Base-by-base conservation (phyloP, 2,888 invertebrate genomes). In the Andrena praecox region DNA sequence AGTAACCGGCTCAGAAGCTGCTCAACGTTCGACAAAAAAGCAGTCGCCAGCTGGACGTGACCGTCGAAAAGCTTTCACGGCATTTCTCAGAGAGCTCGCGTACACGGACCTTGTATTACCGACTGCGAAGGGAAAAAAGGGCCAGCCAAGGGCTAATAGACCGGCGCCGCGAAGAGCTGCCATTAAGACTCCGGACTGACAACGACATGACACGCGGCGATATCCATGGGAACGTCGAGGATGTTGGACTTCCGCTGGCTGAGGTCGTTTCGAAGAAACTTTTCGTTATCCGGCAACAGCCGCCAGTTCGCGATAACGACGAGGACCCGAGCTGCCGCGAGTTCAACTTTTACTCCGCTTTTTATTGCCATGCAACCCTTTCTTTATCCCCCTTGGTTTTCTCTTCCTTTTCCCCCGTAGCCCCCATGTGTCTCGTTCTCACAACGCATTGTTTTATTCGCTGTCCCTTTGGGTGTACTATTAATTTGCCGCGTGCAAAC, bases 171-270 rank as follows among this genome's bases (percentile, higher is more conserved):
- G 74, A 50, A 73, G 33, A 29, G 29, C 35, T 42, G 62, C 59
- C 80, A 73, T 85, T 80, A 77, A 85, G 77, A 72, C 76, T 74
- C 73, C 31, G 31, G 60, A 66, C 66, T 70, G 74, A 74, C 84
- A 73, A 74, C 80, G 72, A 72, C 59, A 60, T 35, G 71, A 69
- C 72, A 60, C 64, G 54, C 48, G 24, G 60, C 62, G 64, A 56
- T 70, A 60, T 60, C 24, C 54, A 48, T 48, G 35, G 50, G 20
- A 75, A 56, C 54, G 67, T 54, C 52, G 56, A 16, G 20, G 72
- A 56, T 48, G 42, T 60, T 8, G 56, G 42, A 48, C 29, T 42
- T 20, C 29, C 10, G 24, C 42, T 3, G 3, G 31, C 20, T 4
- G 56, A 42, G 24, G 54, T 63, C 33, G 50, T 68, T 75, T 59